phyloP scores from a whole-genome alignment of 2,888 invertebrate species.

The Xanthia togata region DNA sequence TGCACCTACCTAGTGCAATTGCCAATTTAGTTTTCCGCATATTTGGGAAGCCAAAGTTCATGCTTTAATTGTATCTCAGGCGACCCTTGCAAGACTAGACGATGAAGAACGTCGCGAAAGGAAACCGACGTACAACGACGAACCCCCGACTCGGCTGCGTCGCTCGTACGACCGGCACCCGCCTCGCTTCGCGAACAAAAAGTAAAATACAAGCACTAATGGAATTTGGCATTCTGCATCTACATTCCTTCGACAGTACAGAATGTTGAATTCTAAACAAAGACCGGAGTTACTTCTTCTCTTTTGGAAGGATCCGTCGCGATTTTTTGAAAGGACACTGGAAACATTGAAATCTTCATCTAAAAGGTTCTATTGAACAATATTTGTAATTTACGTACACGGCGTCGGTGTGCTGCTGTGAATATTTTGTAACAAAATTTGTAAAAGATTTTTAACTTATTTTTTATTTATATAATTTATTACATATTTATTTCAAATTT shows the following conservation, averaged over 20 bases:
- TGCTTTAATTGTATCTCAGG: constrained; percentile 67
- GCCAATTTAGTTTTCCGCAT: not conserved
- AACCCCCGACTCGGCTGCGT: constrained; percentile 83
- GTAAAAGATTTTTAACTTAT: constrained; percentile 69
- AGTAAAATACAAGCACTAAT: constrained; percentile 63
- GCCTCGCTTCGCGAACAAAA: constrained; percentile 68
- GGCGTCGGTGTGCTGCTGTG: constrained; percentile 68
- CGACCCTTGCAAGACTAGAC: constrained; percentile 75
- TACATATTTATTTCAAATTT: constrained; percentile 69
- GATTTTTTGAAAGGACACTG: constrained; percentile 45
- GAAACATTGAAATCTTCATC: constrained; percentile 26
- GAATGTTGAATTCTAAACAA: constrained; percentile 59
- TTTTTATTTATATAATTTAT: constrained; percentile 72
- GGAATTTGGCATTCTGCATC: constrained; percentile 57
- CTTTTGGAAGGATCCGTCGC: constrained; percentile 48
- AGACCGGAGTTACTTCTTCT: constrained; percentile 30
- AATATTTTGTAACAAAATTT: constrained; percentile 67
- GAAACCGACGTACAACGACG: constrained; percentile 75
- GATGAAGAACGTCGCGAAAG: constrained; percentile 78
- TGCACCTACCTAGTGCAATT: not conserved
- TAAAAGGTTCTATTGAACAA: constrained; percentile 42
- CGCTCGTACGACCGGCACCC: constrained; percentile 75
- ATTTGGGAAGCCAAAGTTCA: not conserved
- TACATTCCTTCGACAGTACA: constrained; percentile 23
- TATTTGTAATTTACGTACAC: constrained; percentile 56